Conservation (phyloP, 2,113 vertebrate genomes). For the Thalassoma bifasciatum region DNA sequence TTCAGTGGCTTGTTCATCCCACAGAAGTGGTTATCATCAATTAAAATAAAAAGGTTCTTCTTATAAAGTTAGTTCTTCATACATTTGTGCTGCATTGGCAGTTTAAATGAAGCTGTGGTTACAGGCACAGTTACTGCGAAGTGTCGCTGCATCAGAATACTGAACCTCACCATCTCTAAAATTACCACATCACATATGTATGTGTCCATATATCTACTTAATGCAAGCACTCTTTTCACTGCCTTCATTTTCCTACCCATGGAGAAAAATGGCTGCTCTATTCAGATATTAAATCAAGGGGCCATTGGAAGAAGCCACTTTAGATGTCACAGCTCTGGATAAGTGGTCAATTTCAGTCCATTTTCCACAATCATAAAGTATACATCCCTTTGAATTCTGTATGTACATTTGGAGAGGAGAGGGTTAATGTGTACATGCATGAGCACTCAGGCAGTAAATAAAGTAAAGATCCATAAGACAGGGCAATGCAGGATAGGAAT, state of each 20-base stretch:
- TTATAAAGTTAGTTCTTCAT: constrained; percentile 13
- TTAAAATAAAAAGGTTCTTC: neutral
- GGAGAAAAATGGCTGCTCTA: neutral
- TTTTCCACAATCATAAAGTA: neutral
- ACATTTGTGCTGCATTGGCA: constrained; percentile 5
- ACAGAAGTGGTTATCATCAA: constrained; percentile 12
- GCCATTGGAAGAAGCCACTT: constrained; percentile 1
- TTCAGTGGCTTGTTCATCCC: neutral
- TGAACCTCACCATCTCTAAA: neutral
- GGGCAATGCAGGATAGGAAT: no score
- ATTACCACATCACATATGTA: neutral
- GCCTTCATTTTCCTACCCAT: neutral
- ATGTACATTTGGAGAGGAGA: neutral
- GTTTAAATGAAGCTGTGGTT: neutral
- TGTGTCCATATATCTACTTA: neutral
- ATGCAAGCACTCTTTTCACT: neutral
- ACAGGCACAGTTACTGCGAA: neutral
- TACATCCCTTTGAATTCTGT: neutral
- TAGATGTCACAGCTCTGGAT: neutral
- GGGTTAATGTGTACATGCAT: neutral
- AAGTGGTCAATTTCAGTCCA: constrained; percentile 6
- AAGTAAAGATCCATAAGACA: no score
- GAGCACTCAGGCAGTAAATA: no score
- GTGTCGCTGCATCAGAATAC: constrained; percentile 11
- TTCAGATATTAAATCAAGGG: constrained; percentile 8